These are phyloP conservation scores for Cydia pomonella DNA, from an alignment of 1,140 invertebrate species.

Conservation along the genomic window DNA sequence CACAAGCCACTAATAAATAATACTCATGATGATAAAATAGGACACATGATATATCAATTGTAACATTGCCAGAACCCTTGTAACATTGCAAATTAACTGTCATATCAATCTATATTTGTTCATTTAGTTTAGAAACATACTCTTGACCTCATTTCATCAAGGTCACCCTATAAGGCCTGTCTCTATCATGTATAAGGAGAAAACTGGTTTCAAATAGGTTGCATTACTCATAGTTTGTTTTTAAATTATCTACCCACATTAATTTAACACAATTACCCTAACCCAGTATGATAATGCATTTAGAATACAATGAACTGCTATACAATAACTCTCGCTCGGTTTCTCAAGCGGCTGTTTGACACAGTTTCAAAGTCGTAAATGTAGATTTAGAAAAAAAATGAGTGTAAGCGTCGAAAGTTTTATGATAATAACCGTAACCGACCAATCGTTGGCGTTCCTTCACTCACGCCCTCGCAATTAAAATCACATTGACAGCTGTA, in stretches of 20 bases:
- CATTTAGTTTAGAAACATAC: constrained; percentile 21
- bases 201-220: constrained; percentile 5
- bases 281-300: constrained; percentile 9
- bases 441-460: constrained; percentile 44
- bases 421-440: constrained; percentile 18
- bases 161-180: constrained; percentile 4
- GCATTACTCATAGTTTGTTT: constrained; percentile 23
- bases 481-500: constrained; percentile 55
- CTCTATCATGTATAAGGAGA: constrained; percentile 5
- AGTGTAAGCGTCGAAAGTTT: constrained; percentile 35
- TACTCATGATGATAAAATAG: constrained; percentile 1
- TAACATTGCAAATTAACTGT: constrained; percentile 4
- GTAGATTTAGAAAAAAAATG: constrained; percentile 34
- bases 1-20: not conserved
- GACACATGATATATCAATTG: constrained; percentile 22
- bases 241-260: constrained; percentile 30
- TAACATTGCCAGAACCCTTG: constrained; percentile 12
- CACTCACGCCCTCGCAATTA: constrained; percentile 56
- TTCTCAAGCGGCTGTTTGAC: constrained; percentile 25
- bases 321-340: constrained; percentile 9
- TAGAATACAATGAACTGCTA: constrained; percentile 17
- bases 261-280: constrained; percentile 14
- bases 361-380: constrained; percentile 11
- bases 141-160: constrained; percentile 26
- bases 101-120: constrained; percentile 26